Evolutionary conservation across 2,113 vertebrate species (phyloP), one percentile per base, ranked within the genome.

Genomic region (Bambusicola thoracicus): DNA sequence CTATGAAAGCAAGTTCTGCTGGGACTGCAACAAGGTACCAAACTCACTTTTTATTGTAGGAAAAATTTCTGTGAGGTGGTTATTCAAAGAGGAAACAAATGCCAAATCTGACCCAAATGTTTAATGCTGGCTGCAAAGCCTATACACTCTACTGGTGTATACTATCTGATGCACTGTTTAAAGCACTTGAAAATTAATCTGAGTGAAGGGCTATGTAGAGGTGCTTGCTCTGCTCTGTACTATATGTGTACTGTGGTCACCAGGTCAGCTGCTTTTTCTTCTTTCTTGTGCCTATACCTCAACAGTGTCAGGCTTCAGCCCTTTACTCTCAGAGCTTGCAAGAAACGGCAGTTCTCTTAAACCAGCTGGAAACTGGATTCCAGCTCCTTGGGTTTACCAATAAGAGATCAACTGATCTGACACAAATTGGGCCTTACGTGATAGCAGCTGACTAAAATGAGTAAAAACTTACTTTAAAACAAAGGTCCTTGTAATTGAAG

Each of bases 1-100:
- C 93, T 90, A 40, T 77, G 87, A 95, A 86, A 90, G 66, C 87
- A 83, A 59, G 66, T 94, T 94, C 87, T 96, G 56, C 73, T 83
- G 62, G 68, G 90, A 91, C 93, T 95, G 76, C 68, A 83, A 53
- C 38, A n/a, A 53, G 32, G 32, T 55, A 77, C 75, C 61, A 44
- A 49, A 63, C 40, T 85, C 10, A 1, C 32, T 8, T 85, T n/a
- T 22, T n/a, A 16, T 12, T 58, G 10, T 63, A 51, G 30, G 51
- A 48, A 56, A 73, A 74, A n/a, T 11, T 80, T 74, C 38, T 63
- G 20, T 41, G 49, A 81, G 27, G 14, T 83, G 46, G 18, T 86
- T 79, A 21, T 75, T 91, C 17, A n/a, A 59, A 84, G 53, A 69
- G 74, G 51, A 81, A 78, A n/a, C 29, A 69, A 73, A 87, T 55